These are phyloP conservation scores for Gymnothorax javanicus DNA, from an alignment of 2,797 vertebrate genomes.

Conservation along the genomic window DNA sequence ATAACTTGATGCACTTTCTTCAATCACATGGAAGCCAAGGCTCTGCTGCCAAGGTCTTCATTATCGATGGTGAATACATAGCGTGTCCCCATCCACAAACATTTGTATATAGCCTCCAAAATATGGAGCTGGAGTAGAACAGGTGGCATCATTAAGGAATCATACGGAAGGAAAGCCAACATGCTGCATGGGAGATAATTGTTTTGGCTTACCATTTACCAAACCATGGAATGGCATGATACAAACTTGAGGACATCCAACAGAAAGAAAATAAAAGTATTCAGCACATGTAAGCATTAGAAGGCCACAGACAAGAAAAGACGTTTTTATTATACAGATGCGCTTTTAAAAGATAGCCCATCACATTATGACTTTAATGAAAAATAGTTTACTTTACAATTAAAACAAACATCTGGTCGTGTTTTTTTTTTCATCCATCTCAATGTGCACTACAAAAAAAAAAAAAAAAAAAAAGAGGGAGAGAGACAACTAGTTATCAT, in stretches of 20 bases:
- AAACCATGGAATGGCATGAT: not conserved
- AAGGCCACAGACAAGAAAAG: not conserved
- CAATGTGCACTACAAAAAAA: slow-evolving; percentile 95
- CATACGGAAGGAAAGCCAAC: too few species aligned
- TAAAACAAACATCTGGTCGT: slow-evolving; percentile 11
- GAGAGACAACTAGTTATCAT: slow-evolving; percentile 75
- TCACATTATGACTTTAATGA: slow-evolving; percentile 15
- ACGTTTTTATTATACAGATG: slow-evolving; percentile 10
- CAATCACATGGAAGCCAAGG: not conserved
- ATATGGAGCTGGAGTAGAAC: too few species aligned
- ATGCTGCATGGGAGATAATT: not conserved
- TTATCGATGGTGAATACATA: too few species aligned
- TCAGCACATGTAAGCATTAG: not conserved
- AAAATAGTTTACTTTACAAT: slow-evolving; percentile 25
- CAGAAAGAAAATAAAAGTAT: not conserved
- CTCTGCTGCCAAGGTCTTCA: not conserved
- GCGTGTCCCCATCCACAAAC: too few species aligned
- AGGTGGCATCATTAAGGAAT: not conserved
- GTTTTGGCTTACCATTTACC: not conserved
- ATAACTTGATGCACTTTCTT: too few species aligned
- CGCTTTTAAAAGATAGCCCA: slow-evolving; percentile 19
- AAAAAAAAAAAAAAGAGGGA: slow-evolving; percentile 84
- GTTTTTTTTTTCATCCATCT: slow-evolving; percentile 86
- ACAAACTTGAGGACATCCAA: not conserved
- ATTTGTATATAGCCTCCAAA: too few species aligned